These are phyloP conservation scores for Ceyx melanurus DNA, from an alignment of 2,113 vertebrate species.

Conservation along the genomic window DNA sequence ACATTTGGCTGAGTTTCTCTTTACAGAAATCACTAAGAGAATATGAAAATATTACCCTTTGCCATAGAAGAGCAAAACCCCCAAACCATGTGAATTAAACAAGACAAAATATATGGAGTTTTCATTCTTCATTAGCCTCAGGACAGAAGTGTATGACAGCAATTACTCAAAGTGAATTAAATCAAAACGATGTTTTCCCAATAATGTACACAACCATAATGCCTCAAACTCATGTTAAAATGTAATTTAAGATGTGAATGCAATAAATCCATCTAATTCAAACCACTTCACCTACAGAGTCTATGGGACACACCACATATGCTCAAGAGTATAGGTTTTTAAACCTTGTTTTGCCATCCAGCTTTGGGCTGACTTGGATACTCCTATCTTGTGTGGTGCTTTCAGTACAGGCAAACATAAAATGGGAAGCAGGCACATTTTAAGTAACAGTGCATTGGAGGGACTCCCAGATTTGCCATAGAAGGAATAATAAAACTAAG, in stretches of 20 bases:
- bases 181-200: background rate
- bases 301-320: background rate
- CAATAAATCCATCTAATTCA: background rate
- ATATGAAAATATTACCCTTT: background rate
- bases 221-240: background rate
- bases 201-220: background rate
- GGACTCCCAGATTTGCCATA: background rate
- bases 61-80: background rate
- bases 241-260: background rate
- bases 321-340: background rate
- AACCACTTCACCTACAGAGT: background rate
- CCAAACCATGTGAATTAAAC: background rate
- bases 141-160: background rate
- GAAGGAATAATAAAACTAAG: background rate
- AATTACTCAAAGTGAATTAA: background rate
- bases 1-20: background rate
- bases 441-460: background rate
- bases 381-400: background rate
- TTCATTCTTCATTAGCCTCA: background rate
- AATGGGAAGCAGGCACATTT: background rate
- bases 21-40: background rate
- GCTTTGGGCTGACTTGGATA: background rate
- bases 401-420: background rate
- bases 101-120: background rate
- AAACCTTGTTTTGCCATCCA: background rate